Evolutionary conservation across 2,888 invertebrate genomes (phyloP).

Genomic region (Sclerodermus sp.): DNA sequence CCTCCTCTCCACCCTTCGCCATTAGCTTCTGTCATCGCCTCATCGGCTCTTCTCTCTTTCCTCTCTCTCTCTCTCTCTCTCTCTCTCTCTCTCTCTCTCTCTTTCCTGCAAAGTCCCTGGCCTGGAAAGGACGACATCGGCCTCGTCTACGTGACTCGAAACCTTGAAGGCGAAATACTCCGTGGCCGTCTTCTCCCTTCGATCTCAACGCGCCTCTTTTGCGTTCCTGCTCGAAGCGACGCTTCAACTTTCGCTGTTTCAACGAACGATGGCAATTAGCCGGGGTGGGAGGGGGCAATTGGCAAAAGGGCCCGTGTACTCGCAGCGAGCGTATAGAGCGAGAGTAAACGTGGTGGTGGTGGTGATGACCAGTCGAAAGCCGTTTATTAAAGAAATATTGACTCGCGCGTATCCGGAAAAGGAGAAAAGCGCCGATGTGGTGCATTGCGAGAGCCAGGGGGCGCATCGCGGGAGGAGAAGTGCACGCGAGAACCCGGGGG

Average conservation of each 20-base stretch:
- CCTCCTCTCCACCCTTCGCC: background rate
- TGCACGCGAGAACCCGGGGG: too few relatives aligned
- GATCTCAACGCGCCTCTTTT: background rate
- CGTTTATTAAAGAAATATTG: constrained; percentile 31
- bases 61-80: constrained; percentile 8
- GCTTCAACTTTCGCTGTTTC: too few relatives aligned
- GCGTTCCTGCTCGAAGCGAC: background rate
- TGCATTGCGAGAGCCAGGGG: constrained; percentile 26
- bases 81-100: constrained; percentile 14
- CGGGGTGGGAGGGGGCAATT: too few relatives aligned
- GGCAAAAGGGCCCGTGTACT: too few relatives aligned
- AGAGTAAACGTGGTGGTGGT: constrained; percentile 32
- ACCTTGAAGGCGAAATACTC: too few relatives aligned
- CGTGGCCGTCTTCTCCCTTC: too few relatives aligned
- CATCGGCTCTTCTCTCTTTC: background rate
- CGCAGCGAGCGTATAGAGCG: too few relatives aligned
- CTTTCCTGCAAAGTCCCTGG: too few relatives aligned
- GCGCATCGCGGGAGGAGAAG: constrained; percentile 16
- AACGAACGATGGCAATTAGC: too few relatives aligned
- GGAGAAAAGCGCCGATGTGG: constrained; percentile 37
- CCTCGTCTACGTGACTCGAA: too few relatives aligned
- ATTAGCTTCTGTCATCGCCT: too few relatives aligned
- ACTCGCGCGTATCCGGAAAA: constrained; percentile 27
- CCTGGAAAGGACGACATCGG: too few relatives aligned
- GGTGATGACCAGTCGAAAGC: constrained; percentile 32